Evolutionary conservation across 2,113 vertebrate species (phyloP).

Genomic region (Uropsilus gracilis): DNA sequence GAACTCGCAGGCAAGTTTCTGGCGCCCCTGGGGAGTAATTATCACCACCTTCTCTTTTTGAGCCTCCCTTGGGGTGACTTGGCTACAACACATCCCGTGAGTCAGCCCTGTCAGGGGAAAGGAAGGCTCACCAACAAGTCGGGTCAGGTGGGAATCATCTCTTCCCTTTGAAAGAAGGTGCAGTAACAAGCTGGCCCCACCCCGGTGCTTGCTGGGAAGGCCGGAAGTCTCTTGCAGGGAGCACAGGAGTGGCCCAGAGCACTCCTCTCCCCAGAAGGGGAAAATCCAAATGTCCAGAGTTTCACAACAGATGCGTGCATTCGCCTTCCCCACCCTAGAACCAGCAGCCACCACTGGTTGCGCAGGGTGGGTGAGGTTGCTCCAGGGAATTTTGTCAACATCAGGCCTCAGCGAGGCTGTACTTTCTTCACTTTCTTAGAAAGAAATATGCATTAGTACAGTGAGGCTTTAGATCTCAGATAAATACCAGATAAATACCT

Average conservation of each 20-base stretch:
- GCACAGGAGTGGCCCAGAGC: background rate
- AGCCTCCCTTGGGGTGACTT: background rate
- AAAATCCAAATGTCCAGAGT: background rate
- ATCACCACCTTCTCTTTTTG: conserved; percentile 28
- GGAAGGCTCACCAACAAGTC: conserved; percentile 38
- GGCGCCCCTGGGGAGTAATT: conserved; percentile 17
- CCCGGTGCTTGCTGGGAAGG: background rate
- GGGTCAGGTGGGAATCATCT: conserved; percentile 1
- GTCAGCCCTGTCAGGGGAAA: conserved; percentile 40
- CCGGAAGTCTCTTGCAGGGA: background rate
- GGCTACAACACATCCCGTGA: conserved; percentile 2
- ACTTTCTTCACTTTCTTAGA: background rate
- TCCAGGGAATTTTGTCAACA: background rate
- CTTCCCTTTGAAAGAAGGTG: background rate
- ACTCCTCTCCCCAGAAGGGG: background rate
- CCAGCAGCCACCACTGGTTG: background rate
- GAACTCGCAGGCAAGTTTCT: conserved; percentile 43
- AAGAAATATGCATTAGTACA: background rate
- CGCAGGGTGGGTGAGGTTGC: background rate
- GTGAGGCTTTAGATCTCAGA: background rate
- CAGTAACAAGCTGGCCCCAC: background rate
- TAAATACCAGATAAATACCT: background rate
- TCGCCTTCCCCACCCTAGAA: background rate
- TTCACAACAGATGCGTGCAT: background rate
- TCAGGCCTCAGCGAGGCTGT: background rate